A percentile compares a stretch with the other conserved stretches of the same genome.
phyloP scores from a whole-genome alignment of 2,797 vertebrate species.

The Garrulus glandarius region DNA sequence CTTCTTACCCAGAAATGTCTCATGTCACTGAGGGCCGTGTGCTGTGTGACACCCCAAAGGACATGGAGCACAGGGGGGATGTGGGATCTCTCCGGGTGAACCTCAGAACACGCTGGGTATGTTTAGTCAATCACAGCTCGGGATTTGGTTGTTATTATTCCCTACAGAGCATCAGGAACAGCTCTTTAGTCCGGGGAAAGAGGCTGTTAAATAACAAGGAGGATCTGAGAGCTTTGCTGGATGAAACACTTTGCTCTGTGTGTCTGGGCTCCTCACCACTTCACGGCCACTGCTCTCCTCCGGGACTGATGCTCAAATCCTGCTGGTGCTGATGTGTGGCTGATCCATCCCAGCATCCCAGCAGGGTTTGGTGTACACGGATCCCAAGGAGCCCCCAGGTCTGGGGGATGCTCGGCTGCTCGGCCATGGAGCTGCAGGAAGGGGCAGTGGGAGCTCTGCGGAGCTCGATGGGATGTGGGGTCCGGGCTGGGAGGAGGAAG shows the following conservation, averaged over 20 bases:
- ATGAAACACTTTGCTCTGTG: background rate
- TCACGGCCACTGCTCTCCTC: background rate
- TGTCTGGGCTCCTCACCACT: background rate
- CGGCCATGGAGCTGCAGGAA: fast-evolving
- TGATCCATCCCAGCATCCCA: background rate
- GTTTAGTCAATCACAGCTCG: background rate
- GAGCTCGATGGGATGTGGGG: fast-evolving
- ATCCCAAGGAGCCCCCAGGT: background rate
- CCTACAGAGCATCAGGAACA: background rate
- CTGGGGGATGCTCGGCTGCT: background rate
- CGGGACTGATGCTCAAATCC: fast-evolving
- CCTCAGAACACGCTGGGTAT: background rate
- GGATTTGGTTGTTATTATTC: slow-evolving; percentile 25
- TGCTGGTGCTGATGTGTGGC: fast-evolving
- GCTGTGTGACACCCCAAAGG: background rate
- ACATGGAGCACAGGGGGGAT: background rate
- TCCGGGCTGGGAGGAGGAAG: background rate
- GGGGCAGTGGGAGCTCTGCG: background rate
- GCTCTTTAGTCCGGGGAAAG: background rate
- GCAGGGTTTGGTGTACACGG: fast-evolving
- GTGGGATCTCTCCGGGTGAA: background rate
- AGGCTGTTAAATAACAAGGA: background rate
- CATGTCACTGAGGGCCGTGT: background rate
- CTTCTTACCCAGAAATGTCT: background rate
- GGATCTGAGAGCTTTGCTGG: background rate